Evolutionary conservation across 2,888 invertebrate species (phyloP).

Genomic region (Blastobasis lacticolella): DNA sequence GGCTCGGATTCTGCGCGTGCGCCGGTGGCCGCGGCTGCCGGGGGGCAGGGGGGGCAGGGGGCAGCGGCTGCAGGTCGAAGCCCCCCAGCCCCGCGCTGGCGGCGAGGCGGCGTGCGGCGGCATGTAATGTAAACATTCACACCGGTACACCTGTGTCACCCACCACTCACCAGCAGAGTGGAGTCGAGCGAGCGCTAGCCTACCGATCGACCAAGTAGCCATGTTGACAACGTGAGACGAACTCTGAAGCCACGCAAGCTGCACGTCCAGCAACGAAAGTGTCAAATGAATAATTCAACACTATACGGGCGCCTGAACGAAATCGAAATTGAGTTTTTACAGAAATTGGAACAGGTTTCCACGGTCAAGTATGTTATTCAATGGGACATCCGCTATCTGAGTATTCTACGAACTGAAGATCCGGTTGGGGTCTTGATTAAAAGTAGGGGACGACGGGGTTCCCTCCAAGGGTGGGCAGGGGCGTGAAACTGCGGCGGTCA

Average conservation of each 20-base stretch:
- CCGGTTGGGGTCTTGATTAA: conserved; percentile 14
- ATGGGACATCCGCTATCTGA: conserved; percentile 2
- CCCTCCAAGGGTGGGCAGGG: conserved; percentile 13
- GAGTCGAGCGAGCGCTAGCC: too few species aligned
- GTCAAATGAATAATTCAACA: too few species aligned
- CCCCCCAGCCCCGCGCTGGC: conserved; percentile 32
- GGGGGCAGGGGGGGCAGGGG: conserved; percentile 10
- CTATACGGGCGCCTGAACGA: conserved; percentile 9
- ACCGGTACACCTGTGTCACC: conserved; percentile 47
- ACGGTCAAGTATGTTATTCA: conserved; percentile 9
- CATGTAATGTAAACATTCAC: conserved; percentile 55
- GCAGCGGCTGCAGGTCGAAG: conserved; percentile 33
- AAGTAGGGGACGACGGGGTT: neutral
- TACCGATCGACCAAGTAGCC: too few species aligned
- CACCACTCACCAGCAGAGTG: neutral
- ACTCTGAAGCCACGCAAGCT: too few species aligned
- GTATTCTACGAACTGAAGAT: conserved; percentile 28
- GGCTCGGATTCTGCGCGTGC: conserved; percentile 63
- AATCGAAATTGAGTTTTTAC: neutral
- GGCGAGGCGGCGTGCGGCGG: conserved; percentile 13
- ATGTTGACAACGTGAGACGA: too few species aligned
- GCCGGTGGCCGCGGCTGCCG: conserved; percentile 38
- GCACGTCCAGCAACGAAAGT: too few species aligned
- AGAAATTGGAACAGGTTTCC: too few species aligned
- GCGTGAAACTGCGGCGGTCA: conserved; percentile 28